Base-by-base conservation (phyloP, 1,140 invertebrate species). In the Metopolophium dirhodum region DNA sequence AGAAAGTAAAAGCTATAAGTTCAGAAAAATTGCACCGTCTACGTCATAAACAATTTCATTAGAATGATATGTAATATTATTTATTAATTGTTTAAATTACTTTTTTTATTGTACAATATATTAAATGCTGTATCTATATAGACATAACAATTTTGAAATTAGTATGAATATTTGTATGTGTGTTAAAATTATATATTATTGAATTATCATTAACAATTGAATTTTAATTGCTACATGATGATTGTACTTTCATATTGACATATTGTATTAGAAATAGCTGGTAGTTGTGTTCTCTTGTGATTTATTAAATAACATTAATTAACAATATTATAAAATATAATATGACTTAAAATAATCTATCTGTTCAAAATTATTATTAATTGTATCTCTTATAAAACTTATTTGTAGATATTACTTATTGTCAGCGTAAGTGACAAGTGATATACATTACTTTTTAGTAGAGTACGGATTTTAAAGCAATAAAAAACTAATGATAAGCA, bases 21-120 rank as follows among this genome's bases (percentile, higher is more conserved):
- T 86, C 14, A 93, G 91, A 54, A 93, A 93, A 57, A 93, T 93
- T 57, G 91, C 91, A 8, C 91, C 91, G 22, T 93, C 91, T 30
- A 45, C 35, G n/a, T 14, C 54, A 18, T 61, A 14, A 35, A 89
- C 20, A 54, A 54, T 89, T n/a, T 85, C 3, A 30, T 85, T 26
- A 26, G 0, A 85, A 85, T 30, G 30, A 68, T 68, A 7, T 68
- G 61, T 68, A 61, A 61, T 61, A 61, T n/a, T n/a, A 30, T 11
- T 61, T 51, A 51, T 11, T 51, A 51, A 51, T 51, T n/a, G 4
- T 77, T 77, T 20, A 4, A n/a, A 77, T 77, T 7, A 2, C 7
- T n/a, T 68, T 61, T 77, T 77, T 77, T 77, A 77, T n/a, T 77
- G 4, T 18, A n/a, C 30, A n/a, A 77, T 18, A 14, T 20, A n/a